Evolutionary conservation across 2,888 invertebrate species (phyloP), one percentile per base, ranked within the genome.

Genomic region (Noctua janthina): DNA sequence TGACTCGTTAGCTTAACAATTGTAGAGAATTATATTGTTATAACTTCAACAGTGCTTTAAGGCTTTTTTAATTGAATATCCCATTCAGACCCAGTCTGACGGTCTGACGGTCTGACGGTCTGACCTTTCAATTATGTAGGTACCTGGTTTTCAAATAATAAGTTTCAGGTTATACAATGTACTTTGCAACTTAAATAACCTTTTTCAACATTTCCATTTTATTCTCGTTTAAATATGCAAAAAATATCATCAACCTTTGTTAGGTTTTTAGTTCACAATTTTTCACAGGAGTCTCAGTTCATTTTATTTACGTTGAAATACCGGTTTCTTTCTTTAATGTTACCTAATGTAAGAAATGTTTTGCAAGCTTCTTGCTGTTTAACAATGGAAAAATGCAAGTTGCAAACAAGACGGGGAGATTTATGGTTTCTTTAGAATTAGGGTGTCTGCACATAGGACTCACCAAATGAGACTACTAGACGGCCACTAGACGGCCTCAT

Each of bases 1-100:
- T 92, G 91, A 91, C 91, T 93, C 93, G 93, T 94, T 94, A 94
- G 90, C 89, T 92, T 91, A 91, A 93, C 93, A 93, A 86, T 91
- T 92, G 89, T 86, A 85, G 85, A 90, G 88, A 81, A 83, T 84
- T 83, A 86, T 89, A 80, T 84, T 81, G 85, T 78, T 86, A 82
- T 78, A 87, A 87, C 76, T 90, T 82, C 85, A 90, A 89, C 82
- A 81, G 69, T 78, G 87, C 83, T 87, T 85, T 87, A 83, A 87
- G 82, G 81, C 39, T 79, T 90, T 89, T 89, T 83, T 78, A 76
- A 81, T 90, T 82, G 77, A 86, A 90, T 88, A 85, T 87, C 79
- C 86, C 85, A 84, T 86, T 85, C 79, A 78, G 78, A 62, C 23
- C 39, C 62, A 51, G 51, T 46, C 69, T 66, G 68, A 29, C 54